Base-by-base conservation (phyloP, 2,797 vertebrate species). In the Manis crassicaudata region DNA sequence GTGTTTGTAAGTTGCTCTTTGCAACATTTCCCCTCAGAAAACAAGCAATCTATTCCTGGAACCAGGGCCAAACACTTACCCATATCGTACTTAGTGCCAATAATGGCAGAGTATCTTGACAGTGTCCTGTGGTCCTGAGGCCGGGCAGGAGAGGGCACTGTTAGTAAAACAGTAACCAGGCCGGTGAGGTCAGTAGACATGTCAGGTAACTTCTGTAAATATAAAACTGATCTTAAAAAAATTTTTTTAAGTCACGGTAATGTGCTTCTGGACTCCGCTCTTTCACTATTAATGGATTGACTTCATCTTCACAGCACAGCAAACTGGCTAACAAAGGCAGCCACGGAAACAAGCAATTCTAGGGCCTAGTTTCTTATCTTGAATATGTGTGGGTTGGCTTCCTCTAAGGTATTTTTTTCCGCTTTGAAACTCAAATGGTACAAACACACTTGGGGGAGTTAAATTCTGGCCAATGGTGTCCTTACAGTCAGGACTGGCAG, bases 391-490 rank as follows among this genome's bases (percentile, higher is more conserved):
- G 63, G 54, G 62, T 16, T 60, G 77, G 32, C 52, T 58, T 96
- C 84, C 54, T 94, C 58, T 20, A 67, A 91, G 23, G 54, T 62
- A 25, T 65, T 87, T 83, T 63, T 76, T 93, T 88, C 95, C 40
- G 2, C 56, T 91, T 90, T 79, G 86, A 52, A 88, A 82, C 37
- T 25, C 37, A 62, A 54, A 32, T 3, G 23, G 63, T 79, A 86
- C 65, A 75, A 63, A 85, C 10, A 93, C 84, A 88, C 52, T 77
- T 63, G 67, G 62, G 27, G 63, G 29, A 50, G 25, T 73, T 76
- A n/a, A 81, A n/a, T 80, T 13, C 40, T 67, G 88, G 37, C 29
- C 82, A 29, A 23, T 9, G 2, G 50, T 6, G 50, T 25, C 25
- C 54, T 88, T 56, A 20, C 25, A 25, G 7, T 70, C 21, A 20